A percentile compares a stretch with the other conserved stretches of the same genome.
Conservation (phyloP, 1,140 invertebrate genomes). For the Hestina assimilis region DNA sequence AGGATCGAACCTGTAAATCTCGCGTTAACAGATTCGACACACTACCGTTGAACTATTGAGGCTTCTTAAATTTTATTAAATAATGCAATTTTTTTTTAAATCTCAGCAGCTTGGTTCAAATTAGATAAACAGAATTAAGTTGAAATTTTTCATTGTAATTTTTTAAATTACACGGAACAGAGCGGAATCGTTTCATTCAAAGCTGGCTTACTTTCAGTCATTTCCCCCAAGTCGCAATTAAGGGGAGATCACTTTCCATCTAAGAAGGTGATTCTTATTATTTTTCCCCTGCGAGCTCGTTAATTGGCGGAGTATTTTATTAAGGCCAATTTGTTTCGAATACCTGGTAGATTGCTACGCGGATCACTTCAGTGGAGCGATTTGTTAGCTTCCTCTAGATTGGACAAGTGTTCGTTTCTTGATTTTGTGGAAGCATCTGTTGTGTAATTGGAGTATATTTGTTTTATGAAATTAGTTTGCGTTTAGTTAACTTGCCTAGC, state of each 20-base stretch:
- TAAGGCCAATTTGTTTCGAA: slow-evolving; percentile 69
- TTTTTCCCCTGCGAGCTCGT: slow-evolving; percentile 57
- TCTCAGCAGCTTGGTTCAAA: neutral
- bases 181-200: slow-evolving; percentile 2
- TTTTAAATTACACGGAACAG: slow-evolving; percentile 22
- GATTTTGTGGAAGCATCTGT: neutral
- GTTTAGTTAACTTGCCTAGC: too few species aligned
- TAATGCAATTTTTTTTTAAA: too few species aligned
- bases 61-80: too few species aligned
- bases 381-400: slow-evolving; percentile 50
- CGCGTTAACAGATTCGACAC: too few species aligned
- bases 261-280: slow-evolving; percentile 71
- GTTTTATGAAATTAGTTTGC: neutral
- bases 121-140: neutral
- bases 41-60: too few species aligned
- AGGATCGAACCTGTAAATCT: too few species aligned
- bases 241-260: slow-evolving; percentile 62
- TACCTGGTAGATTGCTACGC: slow-evolving; percentile 62
- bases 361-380: slow-evolving; percentile 32
- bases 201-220: slow-evolving; percentile 21
- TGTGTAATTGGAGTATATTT: neutral
- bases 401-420: neutral
- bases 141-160: slow-evolving; percentile 13
- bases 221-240: slow-evolving; percentile 40
- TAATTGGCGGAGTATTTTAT: slow-evolving; percentile 73